Conservation (phyloP, 2,113 vertebrate genomes). For the Gasterosteus aculeatus region DNA sequence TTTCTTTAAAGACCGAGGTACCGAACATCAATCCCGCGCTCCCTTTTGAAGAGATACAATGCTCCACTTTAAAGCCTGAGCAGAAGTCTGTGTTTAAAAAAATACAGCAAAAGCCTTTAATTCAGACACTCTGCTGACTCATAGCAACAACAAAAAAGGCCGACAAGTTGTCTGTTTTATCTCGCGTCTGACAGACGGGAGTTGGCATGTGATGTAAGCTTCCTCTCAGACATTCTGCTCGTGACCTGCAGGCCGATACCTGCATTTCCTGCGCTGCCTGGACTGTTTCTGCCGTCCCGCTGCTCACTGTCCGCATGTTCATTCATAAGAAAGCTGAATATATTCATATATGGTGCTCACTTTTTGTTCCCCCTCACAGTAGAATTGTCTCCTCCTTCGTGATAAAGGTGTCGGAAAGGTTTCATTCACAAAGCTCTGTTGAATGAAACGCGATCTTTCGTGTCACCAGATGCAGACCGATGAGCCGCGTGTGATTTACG, state of each 20-base stretch:
- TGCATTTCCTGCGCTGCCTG: slow-evolving; percentile 40
- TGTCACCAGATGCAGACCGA: slow-evolving; percentile 16
- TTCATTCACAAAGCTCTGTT: slow-evolving; percentile 21
- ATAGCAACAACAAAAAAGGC: slow-evolving; percentile 33
- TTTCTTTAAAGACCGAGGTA: slow-evolving; percentile 34
- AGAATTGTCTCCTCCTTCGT: no score
- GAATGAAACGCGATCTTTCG: slow-evolving; percentile 19
- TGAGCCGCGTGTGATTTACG: slow-evolving; percentile 24
- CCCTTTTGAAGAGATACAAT: slow-evolving; percentile 52
- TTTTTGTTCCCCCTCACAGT: no score
- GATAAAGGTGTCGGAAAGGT: slow-evolving; percentile 8
- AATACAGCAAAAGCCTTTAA: slow-evolving; percentile 64
- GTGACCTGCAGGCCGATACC: slow-evolving; percentile 49
- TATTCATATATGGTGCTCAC: no score
- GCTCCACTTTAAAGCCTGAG: slow-evolving; percentile 60
- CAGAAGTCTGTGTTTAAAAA: slow-evolving; percentile 52
- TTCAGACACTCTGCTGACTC: slow-evolving; percentile 63
- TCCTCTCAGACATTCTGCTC: no score
- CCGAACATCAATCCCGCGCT: slow-evolving; percentile 42
- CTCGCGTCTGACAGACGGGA: slow-evolving; percentile 47
- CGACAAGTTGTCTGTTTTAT: slow-evolving; percentile 32
- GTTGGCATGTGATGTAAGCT: not conserved
- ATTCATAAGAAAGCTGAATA: no score
- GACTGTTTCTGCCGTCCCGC: slow-evolving; percentile 41
- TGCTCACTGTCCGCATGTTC: slow-evolving; percentile 49